phyloP scores from a whole-genome alignment of 2,113 vertebrate genomes.

The Climacteris rufus region DNA sequence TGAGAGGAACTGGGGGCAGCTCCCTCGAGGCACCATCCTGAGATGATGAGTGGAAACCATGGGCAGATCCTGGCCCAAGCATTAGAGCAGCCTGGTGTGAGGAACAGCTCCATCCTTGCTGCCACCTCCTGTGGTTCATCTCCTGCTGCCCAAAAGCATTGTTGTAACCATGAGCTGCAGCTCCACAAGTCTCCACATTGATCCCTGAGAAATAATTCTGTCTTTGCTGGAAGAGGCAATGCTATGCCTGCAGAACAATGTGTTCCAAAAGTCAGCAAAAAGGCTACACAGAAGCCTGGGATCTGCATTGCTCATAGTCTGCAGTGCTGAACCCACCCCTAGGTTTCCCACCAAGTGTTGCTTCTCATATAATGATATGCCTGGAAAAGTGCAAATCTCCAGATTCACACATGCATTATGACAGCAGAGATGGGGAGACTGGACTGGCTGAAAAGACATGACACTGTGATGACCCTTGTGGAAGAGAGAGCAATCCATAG shows the following conservation, averaged over 20 bases:
- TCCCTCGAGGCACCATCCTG: background rate
- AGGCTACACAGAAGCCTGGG: background rate
- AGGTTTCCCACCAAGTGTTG: too few species aligned
- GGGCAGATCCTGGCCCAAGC: background rate
- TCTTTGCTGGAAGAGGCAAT: background rate
- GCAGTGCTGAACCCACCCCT: background rate
- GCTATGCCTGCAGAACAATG: rapidly evolving
- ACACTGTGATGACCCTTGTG: background rate
- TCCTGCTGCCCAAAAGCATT: background rate
- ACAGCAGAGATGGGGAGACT: background rate
- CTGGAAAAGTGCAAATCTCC: background rate
- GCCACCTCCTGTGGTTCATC: background rate
- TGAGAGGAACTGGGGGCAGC: background rate
- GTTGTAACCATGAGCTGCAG: background rate
- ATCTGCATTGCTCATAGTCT: background rate
- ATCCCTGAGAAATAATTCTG: background rate
- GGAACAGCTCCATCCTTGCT: rapidly evolving
- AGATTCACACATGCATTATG: rapidly evolving
- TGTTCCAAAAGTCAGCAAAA: background rate
- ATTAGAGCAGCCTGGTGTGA: rapidly evolving
- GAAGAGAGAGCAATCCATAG: background rate
- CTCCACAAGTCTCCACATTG: background rate
- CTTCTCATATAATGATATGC: background rate
- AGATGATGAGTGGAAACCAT: background rate
- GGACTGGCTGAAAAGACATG: background rate